These are phyloP conservation scores for Himalopsyche kuldschensis DNA, from an alignment of 2,888 invertebrate species.

Conservation along the genomic window DNA sequence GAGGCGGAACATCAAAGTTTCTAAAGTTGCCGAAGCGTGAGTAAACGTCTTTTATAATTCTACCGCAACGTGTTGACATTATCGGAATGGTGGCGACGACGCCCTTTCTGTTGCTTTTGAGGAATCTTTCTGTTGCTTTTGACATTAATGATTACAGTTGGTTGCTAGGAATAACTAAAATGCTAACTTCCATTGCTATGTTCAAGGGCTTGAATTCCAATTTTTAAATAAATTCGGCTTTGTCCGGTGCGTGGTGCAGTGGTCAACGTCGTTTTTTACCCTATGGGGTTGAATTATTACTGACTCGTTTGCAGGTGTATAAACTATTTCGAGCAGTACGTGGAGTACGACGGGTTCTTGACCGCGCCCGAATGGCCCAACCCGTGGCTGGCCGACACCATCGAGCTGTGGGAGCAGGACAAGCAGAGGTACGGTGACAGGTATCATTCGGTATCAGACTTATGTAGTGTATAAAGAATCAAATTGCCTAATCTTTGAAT, in stretches of 20 bases:
- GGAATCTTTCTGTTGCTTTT: too few relatives aligned
- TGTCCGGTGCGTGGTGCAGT: too few relatives aligned
- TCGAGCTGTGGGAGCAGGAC: conserved; percentile 97
- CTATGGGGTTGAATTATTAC: too few relatives aligned
- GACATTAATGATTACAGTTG: too few relatives aligned
- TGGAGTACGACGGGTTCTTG: conserved; percentile 94
- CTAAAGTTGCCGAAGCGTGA: conserved; percentile 93
- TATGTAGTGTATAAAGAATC: neutral
- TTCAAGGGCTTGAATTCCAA: too few relatives aligned
- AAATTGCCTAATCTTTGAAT: too few relatives aligned
- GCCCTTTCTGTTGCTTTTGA: too few relatives aligned
- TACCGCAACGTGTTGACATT: neutral
- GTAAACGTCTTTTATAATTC: conserved; percentile 46
- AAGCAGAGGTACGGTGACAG: conserved; percentile 68
- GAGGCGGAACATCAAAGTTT: conserved; percentile 84
- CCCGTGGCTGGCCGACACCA: conserved; percentile 95
- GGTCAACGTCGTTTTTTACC: too few relatives aligned
- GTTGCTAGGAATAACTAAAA: too few relatives aligned
- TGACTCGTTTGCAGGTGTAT: conserved; percentile 73
- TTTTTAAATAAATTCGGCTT: too few relatives aligned
- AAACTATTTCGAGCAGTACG: conserved; percentile 92
- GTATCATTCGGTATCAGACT: too few relatives aligned
- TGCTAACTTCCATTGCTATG: too few relatives aligned
- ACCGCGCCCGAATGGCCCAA: conserved; percentile 92
- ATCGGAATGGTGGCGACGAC: neutral